phyloP scores from a whole-genome alignment of 1,140 invertebrate species.

The Odontomachus brunneus region DNA sequence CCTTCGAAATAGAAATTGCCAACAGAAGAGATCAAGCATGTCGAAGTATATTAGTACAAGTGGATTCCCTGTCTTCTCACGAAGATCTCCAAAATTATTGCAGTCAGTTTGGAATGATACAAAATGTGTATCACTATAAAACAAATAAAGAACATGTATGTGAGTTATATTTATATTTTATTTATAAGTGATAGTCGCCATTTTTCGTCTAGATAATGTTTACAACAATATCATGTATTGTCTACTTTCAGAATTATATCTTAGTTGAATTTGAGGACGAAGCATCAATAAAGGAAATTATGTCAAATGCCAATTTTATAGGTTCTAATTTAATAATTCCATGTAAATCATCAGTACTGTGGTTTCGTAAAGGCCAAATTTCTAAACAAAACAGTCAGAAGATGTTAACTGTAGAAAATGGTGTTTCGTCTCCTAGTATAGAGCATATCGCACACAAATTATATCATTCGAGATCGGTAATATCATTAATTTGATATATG shows the following conservation, averaged over 20 bases:
- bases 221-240: constrained; percentile 55
- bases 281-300: constrained; percentile 81
- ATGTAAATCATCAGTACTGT: constrained; percentile 88
- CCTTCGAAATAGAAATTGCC: background rate
- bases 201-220: constrained; percentile 38
- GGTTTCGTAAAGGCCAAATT: constrained; percentile 86
- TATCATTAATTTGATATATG: constrained; percentile 13
- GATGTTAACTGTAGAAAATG: constrained; percentile 13
- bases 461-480: constrained; percentile 61
- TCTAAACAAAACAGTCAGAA: too few species aligned
- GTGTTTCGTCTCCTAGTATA: background rate
- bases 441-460: constrained; percentile 33
- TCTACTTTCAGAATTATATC: constrained; percentile 88
- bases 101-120: constrained; percentile 86
- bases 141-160: constrained; percentile 83
- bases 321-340: constrained; percentile 86
- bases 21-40: constrained; percentile 25
- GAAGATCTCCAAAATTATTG: constrained; percentile 88
- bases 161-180: background rate
- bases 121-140: constrained; percentile 88
- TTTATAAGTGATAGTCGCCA: background rate
- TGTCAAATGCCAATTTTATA: constrained; percentile 83
- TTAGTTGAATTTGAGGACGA: constrained; percentile 88
- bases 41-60: constrained; percentile 42
- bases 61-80: constrained; percentile 87